Evolutionary conservation across 2,797 vertebrate species (phyloP).

Genomic region (Tarsius wallacei): DNA sequence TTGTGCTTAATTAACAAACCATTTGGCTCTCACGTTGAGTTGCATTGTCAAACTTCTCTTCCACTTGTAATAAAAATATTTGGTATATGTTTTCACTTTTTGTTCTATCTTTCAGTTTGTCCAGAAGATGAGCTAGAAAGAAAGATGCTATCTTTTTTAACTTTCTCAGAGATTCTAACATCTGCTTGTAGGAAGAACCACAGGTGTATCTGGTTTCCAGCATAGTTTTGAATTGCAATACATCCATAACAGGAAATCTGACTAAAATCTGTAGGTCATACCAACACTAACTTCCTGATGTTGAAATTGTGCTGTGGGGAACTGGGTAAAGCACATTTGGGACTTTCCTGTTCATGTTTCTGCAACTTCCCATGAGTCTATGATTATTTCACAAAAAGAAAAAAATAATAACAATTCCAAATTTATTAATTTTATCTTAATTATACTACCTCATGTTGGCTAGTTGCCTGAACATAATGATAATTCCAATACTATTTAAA

Average conservation of each 20-base stretch:
- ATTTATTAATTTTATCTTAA: conserved; percentile 45
- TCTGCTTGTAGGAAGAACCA: background rate
- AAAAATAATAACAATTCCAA: conserved; percentile 20
- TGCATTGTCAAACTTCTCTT: background rate
- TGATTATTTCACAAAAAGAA: conserved; percentile 5
- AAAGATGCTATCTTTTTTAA: background rate
- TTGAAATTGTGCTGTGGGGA: background rate
- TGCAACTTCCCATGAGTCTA: background rate
- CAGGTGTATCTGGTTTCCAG: background rate
- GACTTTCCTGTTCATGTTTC: background rate
- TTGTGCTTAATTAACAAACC: background rate
- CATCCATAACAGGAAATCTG: background rate
- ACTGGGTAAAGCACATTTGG: background rate
- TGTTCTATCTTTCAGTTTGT: background rate
- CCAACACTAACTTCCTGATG: background rate
- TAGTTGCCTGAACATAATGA: background rate
- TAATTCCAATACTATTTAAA: background rate
- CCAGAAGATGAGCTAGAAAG: background rate
- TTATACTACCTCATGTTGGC: background rate
- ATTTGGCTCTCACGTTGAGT: background rate
- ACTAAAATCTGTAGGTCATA: background rate
- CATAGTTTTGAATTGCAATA: background rate
- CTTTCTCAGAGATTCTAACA: background rate
- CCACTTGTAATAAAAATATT: background rate
- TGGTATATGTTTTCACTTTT: background rate